Percentiles rank a stretch among this genome's conserved stretches.
These are phyloP conservation scores for Callipepla squamata DNA, from an alignment of 2,113 vertebrate species.

Conservation along the genomic window DNA sequence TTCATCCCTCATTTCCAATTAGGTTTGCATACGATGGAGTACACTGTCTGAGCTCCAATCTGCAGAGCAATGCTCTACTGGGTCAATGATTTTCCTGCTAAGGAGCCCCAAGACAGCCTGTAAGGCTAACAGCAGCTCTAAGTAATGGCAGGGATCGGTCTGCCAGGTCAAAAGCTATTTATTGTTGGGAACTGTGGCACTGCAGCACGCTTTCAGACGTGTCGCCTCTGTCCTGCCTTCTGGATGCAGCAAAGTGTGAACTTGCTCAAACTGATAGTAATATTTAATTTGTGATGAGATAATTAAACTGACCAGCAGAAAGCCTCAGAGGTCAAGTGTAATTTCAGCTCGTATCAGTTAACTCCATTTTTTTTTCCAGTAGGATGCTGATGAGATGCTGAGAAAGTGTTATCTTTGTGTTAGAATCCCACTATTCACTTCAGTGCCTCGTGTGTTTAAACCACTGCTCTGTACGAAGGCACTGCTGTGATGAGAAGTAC, in stretches of 20 bases:
- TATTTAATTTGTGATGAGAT: background rate
- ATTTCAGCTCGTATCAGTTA: background rate
- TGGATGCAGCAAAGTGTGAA: background rate
- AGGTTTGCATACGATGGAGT: background rate
- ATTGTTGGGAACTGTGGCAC: background rate
- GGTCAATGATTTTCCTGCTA: background rate
- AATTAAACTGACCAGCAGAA: background rate
- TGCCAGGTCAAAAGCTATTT: background rate
- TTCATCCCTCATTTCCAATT: background rate
- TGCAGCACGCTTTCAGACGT: fast-evolving
- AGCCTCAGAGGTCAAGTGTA: background rate
- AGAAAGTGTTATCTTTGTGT: background rate
- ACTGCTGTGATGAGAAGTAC: background rate
- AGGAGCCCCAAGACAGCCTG: background rate
- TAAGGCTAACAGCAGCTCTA: background rate
- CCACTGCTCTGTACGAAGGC: background rate
- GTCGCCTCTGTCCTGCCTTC: fast-evolving
- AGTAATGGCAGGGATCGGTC: background rate
- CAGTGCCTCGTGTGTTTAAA: background rate
- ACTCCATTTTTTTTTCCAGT: background rate
- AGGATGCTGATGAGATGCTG: background rate
- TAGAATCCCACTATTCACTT: background rate
- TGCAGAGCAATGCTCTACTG: background rate
- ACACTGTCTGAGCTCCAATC: background rate
- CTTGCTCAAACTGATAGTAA: background rate